These are phyloP conservation scores for Danaus chrysippus DNA, from an alignment of 2,888 invertebrate species.

Conservation along the genomic window DNA sequence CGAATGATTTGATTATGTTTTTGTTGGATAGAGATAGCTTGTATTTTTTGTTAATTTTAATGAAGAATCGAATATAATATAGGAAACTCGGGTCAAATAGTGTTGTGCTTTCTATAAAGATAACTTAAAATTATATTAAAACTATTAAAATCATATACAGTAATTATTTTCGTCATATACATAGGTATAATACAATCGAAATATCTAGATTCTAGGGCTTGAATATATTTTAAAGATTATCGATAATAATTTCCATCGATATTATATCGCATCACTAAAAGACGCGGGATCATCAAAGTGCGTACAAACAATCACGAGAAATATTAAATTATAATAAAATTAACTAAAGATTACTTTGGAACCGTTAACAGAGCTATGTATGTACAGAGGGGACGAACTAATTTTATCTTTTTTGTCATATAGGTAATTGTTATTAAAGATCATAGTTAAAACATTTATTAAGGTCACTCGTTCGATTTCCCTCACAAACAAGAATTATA, in stretches of 20 bases:
- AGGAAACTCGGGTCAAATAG: conserved; percentile 37
- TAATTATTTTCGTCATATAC: background rate
- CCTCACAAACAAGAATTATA: background rate
- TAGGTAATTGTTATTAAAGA: background rate
- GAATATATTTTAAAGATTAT: background rate
- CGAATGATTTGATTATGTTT: conserved; percentile 26
- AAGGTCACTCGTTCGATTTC: conserved; percentile 3
- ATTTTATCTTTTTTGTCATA: background rate
- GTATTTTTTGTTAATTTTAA: conserved; percentile 54
- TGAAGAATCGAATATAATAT: conserved; percentile 61
- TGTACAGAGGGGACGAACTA: conserved; percentile 35
- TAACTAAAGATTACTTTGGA: conserved; percentile 67
- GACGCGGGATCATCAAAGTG: conserved; percentile 73
- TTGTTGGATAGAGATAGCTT: conserved; percentile 48
- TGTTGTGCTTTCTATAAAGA: conserved; percentile 31
- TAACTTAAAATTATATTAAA: background rate
- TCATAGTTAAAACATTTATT: background rate
- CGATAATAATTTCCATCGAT: conserved; percentile 16
- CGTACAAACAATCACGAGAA: conserved; percentile 73
- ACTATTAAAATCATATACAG: background rate
- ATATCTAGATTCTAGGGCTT: background rate
- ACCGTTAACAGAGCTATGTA: conserved; percentile 49
- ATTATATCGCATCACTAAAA: conserved; percentile 42
- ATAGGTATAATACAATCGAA: no score
- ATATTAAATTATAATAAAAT: conserved; percentile 79